Conservation (phyloP, 2,113 vertebrate species). For the Zeus faber region DNA sequence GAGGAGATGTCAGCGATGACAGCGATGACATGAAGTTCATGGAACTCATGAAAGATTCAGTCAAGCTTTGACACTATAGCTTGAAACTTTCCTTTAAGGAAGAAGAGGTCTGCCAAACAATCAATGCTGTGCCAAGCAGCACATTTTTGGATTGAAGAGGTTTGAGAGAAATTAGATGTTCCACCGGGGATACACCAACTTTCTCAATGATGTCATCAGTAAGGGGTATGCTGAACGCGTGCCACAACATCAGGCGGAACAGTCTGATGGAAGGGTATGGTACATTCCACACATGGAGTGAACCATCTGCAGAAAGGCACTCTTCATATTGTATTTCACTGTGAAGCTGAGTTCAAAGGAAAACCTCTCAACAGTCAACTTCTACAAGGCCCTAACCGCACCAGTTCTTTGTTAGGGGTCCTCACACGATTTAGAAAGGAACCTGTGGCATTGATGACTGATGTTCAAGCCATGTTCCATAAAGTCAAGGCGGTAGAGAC, state of each 20-base stretch:
- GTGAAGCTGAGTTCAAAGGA: slow-evolving; percentile 8
- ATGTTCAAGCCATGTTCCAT: not conserved
- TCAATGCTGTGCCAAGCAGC: not conserved
- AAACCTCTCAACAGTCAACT: slow-evolving; percentile 8
- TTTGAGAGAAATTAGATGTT: not conserved
- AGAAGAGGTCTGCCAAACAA: slow-evolving; percentile 7
- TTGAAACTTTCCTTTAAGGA: slow-evolving; percentile 4
- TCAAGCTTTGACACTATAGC: slow-evolving; percentile 3
- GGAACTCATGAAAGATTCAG: slow-evolving; percentile 1
- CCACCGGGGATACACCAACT: not conserved
- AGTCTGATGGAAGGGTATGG: slow-evolving; percentile 12
- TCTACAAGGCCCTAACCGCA: slow-evolving; percentile 7
- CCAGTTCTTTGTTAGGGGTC: not conserved
- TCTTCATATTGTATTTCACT: slow-evolving; percentile 22
- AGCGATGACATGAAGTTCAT: slow-evolving; percentile 5
- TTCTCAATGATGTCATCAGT: slow-evolving; percentile 1
- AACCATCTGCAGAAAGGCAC: slow-evolving; percentile 14
- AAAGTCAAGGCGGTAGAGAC: not conserved
- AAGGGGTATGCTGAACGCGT: slow-evolving; percentile 5
- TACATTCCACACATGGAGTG: slow-evolving; percentile 21
- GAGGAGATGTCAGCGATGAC: slow-evolving; percentile 3
- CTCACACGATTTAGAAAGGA: not conserved
- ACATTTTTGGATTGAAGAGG: not conserved
- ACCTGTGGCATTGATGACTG: not conserved
- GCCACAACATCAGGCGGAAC: slow-evolving; percentile 4